phyloP scores from a whole-genome alignment of 2,113 vertebrate species.

The Amphiprion percula region DNA sequence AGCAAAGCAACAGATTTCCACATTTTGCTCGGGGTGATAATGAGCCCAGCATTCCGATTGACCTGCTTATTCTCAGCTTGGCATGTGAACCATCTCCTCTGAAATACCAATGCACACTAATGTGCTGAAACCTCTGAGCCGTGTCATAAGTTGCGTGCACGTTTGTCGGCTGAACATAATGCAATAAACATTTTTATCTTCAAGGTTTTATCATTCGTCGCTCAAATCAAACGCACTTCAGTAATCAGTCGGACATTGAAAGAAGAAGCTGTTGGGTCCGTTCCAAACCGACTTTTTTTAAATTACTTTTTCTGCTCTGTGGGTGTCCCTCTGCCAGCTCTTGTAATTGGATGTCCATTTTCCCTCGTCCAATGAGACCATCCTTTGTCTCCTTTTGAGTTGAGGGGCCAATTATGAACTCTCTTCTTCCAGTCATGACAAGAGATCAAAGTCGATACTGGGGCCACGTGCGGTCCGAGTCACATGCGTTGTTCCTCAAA shows the following conservation, averaged over 20 bases:
- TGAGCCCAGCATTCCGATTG: slow-evolving; percentile 30
- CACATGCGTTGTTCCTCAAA: slow-evolving; percentile 59
- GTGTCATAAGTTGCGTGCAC: slow-evolving; percentile 47
- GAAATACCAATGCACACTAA: slow-evolving; percentile 12
- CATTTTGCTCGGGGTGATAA: slow-evolving; percentile 15
- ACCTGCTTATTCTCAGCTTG: slow-evolving; percentile 44
- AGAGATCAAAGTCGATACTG: slow-evolving; percentile 63
- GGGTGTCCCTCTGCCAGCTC: slow-evolving; percentile 42
- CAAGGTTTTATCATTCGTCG: slow-evolving; percentile 14
- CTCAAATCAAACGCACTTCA: slow-evolving; percentile 34
- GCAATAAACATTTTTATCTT: slow-evolving; percentile 30
- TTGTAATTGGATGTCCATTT: slow-evolving; percentile 65
- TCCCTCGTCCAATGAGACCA: slow-evolving; percentile 44
- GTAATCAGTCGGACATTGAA: slow-evolving; percentile 29
- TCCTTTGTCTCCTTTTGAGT: slow-evolving; percentile 61
- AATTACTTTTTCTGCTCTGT: slow-evolving; percentile 30
- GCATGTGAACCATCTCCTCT: slow-evolving; percentile 23
- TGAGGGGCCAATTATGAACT: slow-evolving; percentile 54
- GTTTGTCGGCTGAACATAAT: slow-evolving; percentile 7
- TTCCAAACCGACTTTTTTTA: slow-evolving; percentile 43
- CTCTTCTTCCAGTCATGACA: slow-evolving; percentile 38
- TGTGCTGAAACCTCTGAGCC: slow-evolving; percentile 47
- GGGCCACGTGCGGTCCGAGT: slow-evolving; percentile 31
- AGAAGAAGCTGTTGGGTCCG: slow-evolving; percentile 31
- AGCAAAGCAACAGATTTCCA: slow-evolving; percentile 9